Evolutionary conservation across 2,113 vertebrate genomes (phyloP).

Genomic region (Vulpes vulpes): DNA sequence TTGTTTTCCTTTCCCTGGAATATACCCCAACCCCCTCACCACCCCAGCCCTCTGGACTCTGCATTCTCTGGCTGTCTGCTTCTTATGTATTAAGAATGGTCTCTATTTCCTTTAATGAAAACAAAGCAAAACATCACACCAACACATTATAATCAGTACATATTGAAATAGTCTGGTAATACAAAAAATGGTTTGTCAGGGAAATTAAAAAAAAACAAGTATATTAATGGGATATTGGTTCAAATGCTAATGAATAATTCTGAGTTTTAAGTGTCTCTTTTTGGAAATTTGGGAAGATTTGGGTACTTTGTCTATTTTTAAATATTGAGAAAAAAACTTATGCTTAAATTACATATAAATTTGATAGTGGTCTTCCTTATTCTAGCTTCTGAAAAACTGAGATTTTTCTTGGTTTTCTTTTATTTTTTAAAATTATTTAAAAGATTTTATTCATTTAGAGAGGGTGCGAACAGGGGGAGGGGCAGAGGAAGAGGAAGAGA

Average conservation of each 20-base stretch:
- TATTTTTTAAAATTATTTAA: neutral
- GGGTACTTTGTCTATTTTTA: neutral
- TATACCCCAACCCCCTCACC: neutral
- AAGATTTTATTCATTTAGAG: neutral
- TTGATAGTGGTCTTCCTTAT: neutral
- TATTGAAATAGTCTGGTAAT: neutral
- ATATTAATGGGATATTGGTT: neutral
- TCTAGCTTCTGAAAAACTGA: constrained; percentile 29
- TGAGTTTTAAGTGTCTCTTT: constrained; percentile 8
- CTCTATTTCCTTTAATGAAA: constrained; percentile 26
- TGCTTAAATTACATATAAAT: neutral
- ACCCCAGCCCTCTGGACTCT: neutral
- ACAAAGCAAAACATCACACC: neutral
- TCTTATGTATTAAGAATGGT: neutral
- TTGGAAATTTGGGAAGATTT: neutral
- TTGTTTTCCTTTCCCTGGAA: neutral
- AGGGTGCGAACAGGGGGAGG: fast-evolving
- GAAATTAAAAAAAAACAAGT: constrained; percentile 24
- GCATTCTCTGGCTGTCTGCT: neutral
- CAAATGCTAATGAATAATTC: neutral
- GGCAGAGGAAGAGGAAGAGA: neutral
- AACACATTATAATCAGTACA: neutral
- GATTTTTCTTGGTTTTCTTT: constrained; percentile 21
- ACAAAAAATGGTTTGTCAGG: neutral
- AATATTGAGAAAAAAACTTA: neutral